Conservation (phyloP, 2,113 vertebrate species). For the Sylvietta virens region DNA sequence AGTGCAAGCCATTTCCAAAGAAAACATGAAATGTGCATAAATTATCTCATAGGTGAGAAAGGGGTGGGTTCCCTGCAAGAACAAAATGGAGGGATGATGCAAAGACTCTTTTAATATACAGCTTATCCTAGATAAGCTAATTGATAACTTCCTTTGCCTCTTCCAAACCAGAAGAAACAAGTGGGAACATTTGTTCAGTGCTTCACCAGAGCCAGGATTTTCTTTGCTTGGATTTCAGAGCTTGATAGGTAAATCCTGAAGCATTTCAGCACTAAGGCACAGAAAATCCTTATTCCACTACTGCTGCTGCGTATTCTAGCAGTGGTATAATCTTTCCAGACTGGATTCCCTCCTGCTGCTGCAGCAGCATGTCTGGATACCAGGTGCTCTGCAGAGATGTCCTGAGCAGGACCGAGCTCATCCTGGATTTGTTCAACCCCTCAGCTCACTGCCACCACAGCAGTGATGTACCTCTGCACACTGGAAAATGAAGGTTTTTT, state of each 20-base stretch:
- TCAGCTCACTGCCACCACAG: rapidly evolving
- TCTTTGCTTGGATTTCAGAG: background rate
- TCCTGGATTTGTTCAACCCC: background rate
- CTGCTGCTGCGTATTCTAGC: rapidly evolving
- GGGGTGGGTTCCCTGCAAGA: background rate
- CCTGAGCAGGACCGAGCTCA: background rate
- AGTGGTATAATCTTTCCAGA: background rate
- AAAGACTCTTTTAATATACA: background rate
- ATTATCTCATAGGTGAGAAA: background rate
- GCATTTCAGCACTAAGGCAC: background rate
- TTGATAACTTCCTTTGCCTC: background rate
- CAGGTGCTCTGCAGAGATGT: background rate
- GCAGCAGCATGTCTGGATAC: background rate
- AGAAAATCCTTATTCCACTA: background rate
- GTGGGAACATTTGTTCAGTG: background rate
- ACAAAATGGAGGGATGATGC: background rate
- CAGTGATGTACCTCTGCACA: background rate
- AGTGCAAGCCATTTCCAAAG: background rate
- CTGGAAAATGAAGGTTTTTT: background rate
- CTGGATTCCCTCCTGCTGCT: background rate
- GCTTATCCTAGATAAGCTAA: background rate
- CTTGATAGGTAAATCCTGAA: background rate
- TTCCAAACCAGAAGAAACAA: background rate
- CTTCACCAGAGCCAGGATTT: background rate
- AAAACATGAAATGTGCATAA: background rate